A percentile compares a stretch with the other conserved stretches of the same genome.
These are phyloP conservation scores for Dendroctonus valens DNA, from an alignment of 1,140 invertebrate species.

Conservation along the genomic window DNA sequence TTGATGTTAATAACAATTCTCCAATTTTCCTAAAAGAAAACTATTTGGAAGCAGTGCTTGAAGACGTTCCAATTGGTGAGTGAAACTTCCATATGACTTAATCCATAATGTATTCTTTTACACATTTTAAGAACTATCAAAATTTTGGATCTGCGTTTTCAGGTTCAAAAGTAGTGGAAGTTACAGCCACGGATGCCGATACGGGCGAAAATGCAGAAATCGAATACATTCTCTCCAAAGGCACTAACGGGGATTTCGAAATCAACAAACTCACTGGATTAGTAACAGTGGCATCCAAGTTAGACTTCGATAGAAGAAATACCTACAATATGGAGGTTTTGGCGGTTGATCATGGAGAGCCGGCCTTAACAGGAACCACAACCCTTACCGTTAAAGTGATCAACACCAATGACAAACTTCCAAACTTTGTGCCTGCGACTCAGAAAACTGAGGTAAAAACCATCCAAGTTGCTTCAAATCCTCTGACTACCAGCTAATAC, in stretches of 20 bases:
- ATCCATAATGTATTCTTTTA: neutral
- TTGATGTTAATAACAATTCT: constrained; percentile 85
- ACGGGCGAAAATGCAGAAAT: constrained; percentile 80
- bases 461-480: constrained; percentile 4
- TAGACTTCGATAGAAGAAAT: constrained; percentile 80
- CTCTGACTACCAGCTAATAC: neutral
- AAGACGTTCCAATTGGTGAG: constrained; percentile 71
- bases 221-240: constrained; percentile 76
- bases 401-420: constrained; percentile 87
- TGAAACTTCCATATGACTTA: neutral
- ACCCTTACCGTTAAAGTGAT: constrained; percentile 74
- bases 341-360: constrained; percentile 77
- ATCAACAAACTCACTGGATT: constrained; percentile 74
- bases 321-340: constrained; percentile 77
- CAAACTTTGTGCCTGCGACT: constrained; percentile 77
- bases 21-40: constrained; percentile 73
- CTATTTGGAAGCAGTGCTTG: constrained; percentile 71
- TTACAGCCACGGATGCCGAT: constrained; percentile 78
- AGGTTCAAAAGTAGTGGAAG: constrained; percentile 69
- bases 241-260: constrained; percentile 79
- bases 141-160: constrained; percentile 3
- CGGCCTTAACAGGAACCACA: constrained; percentile 76
- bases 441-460: constrained; percentile 74
- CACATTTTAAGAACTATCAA: too few species aligned
- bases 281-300: constrained; percentile 70